Percentiles rank a stretch among this genome's conserved stretches.
Conservation (phyloP, 2,797 vertebrate genomes). For the Nannoperca obscura region DNA sequence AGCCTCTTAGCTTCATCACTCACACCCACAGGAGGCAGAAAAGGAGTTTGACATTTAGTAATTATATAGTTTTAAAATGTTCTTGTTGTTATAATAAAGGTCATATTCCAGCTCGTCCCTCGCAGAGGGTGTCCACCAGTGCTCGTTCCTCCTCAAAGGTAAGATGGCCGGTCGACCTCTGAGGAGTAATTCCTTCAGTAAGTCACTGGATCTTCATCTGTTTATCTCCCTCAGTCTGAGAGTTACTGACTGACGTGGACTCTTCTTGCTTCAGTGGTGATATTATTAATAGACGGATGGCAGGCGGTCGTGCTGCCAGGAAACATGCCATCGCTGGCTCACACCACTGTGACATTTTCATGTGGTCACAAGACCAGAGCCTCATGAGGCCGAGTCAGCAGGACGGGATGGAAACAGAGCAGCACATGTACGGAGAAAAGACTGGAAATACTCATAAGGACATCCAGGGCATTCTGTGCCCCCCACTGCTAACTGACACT, state of each 20-base stretch:
- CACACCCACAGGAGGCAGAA: constrained; percentile 10
- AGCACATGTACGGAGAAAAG: background rate
- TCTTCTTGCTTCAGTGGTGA: constrained; percentile 25
- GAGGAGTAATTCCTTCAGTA: background rate
- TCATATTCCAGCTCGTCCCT: constrained; percentile 33
- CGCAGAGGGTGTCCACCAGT: constrained; percentile 2
- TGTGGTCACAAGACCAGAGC: constrained; percentile 62
- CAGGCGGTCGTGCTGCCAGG: constrained; percentile 43
- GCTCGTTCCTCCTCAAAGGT: constrained; percentile 46
- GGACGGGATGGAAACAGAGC: constrained; percentile 20
- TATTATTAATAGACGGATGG: constrained; percentile 69
- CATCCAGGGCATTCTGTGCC: background rate
- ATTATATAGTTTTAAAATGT: too few species aligned
- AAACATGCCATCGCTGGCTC: constrained; percentile 67
- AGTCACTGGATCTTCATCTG: background rate
- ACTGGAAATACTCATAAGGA: background rate
- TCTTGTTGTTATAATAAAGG: background rate
- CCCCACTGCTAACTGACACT: constrained; percentile 3
- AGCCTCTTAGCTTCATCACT: constrained; percentile 59
- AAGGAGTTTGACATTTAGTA: background rate
- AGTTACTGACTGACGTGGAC: background rate
- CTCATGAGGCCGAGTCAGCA: constrained; percentile 27
- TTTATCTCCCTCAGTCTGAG: constrained; percentile 1
- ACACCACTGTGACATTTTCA: constrained; percentile 74
- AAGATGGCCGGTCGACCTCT: background rate